Conservation (phyloP, 2,113 vertebrate species). For the Irena cyanogastra region DNA sequence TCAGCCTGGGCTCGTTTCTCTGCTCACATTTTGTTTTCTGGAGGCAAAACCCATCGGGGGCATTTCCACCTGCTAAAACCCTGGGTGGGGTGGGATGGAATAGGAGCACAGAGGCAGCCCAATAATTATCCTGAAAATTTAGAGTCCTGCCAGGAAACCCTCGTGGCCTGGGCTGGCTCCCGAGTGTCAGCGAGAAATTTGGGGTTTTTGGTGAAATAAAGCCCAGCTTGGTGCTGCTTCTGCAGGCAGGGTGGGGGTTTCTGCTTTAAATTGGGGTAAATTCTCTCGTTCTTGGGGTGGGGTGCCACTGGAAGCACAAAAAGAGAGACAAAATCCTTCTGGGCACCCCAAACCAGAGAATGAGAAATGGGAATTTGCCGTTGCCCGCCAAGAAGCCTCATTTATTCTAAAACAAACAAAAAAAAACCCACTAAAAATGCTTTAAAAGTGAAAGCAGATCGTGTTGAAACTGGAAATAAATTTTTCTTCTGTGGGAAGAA, state of each 20-base stretch:
- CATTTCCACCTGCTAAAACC: rapidly evolving
- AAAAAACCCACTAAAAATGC: background rate
- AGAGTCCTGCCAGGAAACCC: background rate
- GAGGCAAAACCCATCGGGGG: background rate
- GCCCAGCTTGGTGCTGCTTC: rapidly evolving
- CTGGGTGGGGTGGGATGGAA: background rate
- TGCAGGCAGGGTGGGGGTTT: background rate
- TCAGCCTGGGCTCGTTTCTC: background rate
- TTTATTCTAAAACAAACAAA: background rate
- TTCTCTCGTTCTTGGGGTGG: background rate
- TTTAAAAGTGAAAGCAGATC: background rate
- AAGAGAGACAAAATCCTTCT: background rate
- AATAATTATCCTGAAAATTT: background rate
- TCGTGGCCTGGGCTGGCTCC: background rate
- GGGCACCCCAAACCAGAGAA: background rate
- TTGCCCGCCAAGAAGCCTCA: background rate
- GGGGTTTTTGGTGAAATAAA: background rate
- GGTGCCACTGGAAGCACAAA: background rate
- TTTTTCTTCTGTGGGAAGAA: background rate
- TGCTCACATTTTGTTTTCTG: background rate
- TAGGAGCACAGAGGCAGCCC: background rate
- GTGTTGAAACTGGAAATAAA: background rate
- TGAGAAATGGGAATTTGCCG: background rate
- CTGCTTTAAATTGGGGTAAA: background rate
- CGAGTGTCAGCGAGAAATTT: rapidly evolving